Conservation (phyloP, 2,113 vertebrate species). For the Pygoscelis adeliae region DNA sequence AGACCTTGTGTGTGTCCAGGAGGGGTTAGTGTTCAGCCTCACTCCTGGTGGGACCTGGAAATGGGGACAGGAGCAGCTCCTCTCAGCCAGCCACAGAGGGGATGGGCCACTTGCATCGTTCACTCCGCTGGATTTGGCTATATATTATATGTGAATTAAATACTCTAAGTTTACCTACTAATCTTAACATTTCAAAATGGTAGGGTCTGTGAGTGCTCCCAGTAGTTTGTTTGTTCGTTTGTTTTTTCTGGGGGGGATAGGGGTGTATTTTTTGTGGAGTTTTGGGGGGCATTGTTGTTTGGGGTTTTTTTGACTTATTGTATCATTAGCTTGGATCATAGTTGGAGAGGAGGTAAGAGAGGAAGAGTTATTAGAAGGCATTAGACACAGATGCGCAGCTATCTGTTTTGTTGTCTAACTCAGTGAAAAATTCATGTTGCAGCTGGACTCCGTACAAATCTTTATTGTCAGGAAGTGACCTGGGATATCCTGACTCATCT, state of each 20-base stretch:
- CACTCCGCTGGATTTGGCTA: not conserved
- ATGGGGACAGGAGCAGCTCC: not conserved
- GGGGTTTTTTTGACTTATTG: accelerated
- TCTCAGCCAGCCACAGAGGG: accelerated
- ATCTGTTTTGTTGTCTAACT: not conserved
- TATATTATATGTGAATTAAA: not conserved
- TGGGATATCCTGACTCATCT: not conserved
- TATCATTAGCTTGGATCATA: not conserved
- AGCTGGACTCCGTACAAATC: not conserved
- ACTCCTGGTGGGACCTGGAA: not conserved
- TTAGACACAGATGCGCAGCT: not conserved
- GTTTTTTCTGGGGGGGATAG: accelerated
- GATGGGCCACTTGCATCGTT: accelerated
- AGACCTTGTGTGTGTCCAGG: not conserved
- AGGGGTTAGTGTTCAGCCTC: accelerated
- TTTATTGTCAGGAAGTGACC: not conserved
- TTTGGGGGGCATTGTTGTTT: accelerated
- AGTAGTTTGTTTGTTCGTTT: not conserved
- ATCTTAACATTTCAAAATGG: not conserved
- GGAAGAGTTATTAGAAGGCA: not conserved
- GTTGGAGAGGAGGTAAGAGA: not conserved
- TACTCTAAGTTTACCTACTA: not conserved
- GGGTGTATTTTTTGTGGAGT: not conserved
- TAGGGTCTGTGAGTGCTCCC: not conserved
- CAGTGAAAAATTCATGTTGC: not conserved